Evolutionary conservation across 2,888 invertebrate genomes (phyloP).

Genomic region (Augochlorella aurata): DNA sequence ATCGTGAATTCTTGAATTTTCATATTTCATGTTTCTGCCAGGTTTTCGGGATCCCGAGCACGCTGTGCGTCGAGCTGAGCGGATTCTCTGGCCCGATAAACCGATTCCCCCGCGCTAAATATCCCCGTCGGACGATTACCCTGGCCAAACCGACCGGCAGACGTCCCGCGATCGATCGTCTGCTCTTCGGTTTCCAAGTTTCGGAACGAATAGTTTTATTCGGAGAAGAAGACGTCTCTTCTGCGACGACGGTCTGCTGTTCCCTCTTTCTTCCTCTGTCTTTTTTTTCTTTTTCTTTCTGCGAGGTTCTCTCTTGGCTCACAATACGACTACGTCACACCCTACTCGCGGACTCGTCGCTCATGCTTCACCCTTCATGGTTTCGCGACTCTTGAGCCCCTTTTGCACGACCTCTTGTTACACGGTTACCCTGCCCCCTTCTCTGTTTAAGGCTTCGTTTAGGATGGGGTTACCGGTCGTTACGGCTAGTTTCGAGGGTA

Average conservation of each 20-base stretch:
- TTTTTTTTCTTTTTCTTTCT: slow-evolving; percentile 8
- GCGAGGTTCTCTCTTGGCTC: slow-evolving; percentile 62
- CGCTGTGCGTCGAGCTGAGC: too few relatives aligned
- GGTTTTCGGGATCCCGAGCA: too few relatives aligned
- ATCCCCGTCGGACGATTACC: too few relatives aligned
- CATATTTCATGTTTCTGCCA: too few relatives aligned
- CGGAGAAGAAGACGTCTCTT: neutral
- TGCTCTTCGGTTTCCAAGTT: neutral
- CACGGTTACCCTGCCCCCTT: slow-evolving; percentile 69
- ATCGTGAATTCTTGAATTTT: too few relatives aligned
- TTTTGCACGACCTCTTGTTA: slow-evolving; percentile 71
- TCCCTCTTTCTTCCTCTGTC: slow-evolving; percentile 33
- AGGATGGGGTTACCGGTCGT: slow-evolving; percentile 76
- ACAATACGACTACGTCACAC: slow-evolving; percentile 65
- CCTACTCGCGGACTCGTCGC: slow-evolving; percentile 37
- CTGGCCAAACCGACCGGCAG: neutral
- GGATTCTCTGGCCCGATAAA: too few relatives aligned
- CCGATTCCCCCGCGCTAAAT: too few relatives aligned
- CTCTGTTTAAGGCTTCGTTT: slow-evolving; percentile 75
- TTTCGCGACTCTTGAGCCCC: slow-evolving; percentile 68
- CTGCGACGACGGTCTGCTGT: slow-evolving; percentile 36
- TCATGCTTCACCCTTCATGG: slow-evolving; percentile 39
- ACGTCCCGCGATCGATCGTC: neutral
- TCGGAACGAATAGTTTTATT: slow-evolving; percentile 15
- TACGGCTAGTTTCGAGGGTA: slow-evolving; percentile 72